phyloP scores from a whole-genome alignment of 2,797 vertebrate species.

The Melanogrammus aeglefinus region DNA sequence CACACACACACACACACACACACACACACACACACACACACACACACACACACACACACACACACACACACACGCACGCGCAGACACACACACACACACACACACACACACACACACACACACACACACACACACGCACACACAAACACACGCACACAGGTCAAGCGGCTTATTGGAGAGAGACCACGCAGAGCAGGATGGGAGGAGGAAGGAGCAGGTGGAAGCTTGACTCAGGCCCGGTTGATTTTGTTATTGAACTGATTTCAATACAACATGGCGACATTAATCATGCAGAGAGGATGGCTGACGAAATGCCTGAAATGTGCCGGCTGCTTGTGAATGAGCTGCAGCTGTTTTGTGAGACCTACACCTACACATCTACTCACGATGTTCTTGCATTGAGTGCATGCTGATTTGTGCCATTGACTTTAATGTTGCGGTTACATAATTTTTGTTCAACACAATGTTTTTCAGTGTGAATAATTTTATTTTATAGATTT shows the following conservation, averaged over 20 bases:
- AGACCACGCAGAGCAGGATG: background rate
- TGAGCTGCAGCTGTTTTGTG: background rate
- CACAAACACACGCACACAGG: background rate
- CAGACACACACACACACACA: too few species aligned
- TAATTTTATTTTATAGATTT: background rate
- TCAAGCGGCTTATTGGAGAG: background rate
- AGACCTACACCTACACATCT: background rate
- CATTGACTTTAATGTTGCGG: background rate
- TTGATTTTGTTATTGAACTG: background rate
- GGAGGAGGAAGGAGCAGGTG: background rate
- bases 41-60: too few species aligned
- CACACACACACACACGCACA: slow-evolving; percentile 10
- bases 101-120: too few species aligned
- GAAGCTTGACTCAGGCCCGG: background rate
- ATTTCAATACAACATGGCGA: background rate
- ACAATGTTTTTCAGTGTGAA: background rate
- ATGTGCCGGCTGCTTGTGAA: background rate
- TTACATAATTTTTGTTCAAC: too few species aligned
- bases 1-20: too few species aligned
- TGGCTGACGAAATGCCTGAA: background rate
- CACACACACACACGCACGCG: too few species aligned
- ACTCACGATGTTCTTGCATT: background rate
- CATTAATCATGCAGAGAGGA: background rate
- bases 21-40: too few species aligned
- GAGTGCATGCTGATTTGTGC: background rate